These are phyloP conservation scores for Minunthozetes semirufus DNA, from an alignment of 2,888 invertebrate species.

Conservation along the genomic window DNA sequence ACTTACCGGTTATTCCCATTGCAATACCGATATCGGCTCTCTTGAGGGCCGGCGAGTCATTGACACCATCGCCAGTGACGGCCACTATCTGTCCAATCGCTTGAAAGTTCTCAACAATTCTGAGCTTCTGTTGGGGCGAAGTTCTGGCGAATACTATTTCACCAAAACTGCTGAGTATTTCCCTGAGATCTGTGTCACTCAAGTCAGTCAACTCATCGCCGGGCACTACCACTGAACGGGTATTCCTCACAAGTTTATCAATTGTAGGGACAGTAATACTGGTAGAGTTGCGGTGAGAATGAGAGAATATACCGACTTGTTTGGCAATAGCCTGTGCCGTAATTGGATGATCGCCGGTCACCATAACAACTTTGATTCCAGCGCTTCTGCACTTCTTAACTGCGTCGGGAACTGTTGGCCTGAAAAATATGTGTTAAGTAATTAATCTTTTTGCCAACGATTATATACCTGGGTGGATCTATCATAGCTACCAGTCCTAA, in stretches of 20 bases:
- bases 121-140: conserved; percentile 51
- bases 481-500: conserved; percentile 48
- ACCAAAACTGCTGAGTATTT: conserved; percentile 5
- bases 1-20: conserved; percentile 42
- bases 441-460: too few relatives aligned
- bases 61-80: conserved; percentile 46
- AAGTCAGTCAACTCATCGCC: conserved; percentile 23
- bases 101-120: conserved; percentile 45
- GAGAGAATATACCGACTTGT: conserved; percentile 52
- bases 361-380: conserved; percentile 51
- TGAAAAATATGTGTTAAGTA: too few relatives aligned
- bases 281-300: conserved; percentile 39
- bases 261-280: too few relatives aligned
- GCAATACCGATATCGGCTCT: conserved; percentile 45
- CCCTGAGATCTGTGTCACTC: neutral
- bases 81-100: conserved; percentile 44
- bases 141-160: conserved; percentile 51
- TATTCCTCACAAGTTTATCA: neutral
- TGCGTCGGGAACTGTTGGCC: conserved; percentile 48
- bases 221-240: conserved; percentile 32
- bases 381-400: conserved; percentile 47
- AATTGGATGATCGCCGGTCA: conserved; percentile 46
- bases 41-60: conserved; percentile 45
- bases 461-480: conserved; percentile 45
- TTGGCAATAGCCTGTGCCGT: conserved; percentile 47